Base-by-base conservation (phyloP, 2,113 vertebrate species). In the Machaerirhynchus nigripectus region DNA sequence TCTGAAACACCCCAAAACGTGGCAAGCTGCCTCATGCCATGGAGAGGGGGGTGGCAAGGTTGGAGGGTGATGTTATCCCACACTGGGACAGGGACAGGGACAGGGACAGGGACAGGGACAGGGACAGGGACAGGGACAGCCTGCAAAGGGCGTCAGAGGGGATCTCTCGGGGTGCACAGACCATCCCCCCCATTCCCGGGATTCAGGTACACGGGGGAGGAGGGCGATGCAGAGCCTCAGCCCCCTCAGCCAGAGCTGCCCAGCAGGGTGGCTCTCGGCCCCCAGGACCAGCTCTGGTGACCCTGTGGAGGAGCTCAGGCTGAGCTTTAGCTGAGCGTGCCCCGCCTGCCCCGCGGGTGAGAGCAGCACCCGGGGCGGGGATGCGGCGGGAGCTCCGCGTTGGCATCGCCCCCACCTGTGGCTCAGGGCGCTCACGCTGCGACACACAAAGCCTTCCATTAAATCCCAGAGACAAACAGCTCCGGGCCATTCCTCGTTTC, bases 281-380 rank as follows among this genome's bases (percentile, higher is more conserved):
- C 44, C 1, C 27, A n/a, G 59, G 26, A 9, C 5, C 35, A 4
- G n/a, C 59, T 3, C 53, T 1, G 10, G 15, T n/a, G n/a, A n/a
- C n/a, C n/a, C n/a, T n/a, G n/a, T n/a, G 26, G 0, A 17, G 55
- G 53, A 35, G 49, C 17, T 7, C 0, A 1, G 83, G 65, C 26
- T 26, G 40, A 7, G 6, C 24, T 53, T 22, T 5, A 0, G 19
- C 47, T 4, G n/a, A 6, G 6, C 31, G 7, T 15, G 13, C 5
- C 37, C 44, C 3, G 35, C 42, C 57, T 8, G 6, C 6, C 3
- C 6, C 3, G 16, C 35, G 2, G 33, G 0, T 0, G 31, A 0
- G 37, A 12, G 47, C 26, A 2, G 37, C 57, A 17, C 35, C 35
- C 21, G 4, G 35, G 86, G 55, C 1, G 37, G 16, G 30, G 71